phyloP scores from a whole-genome alignment of 2,113 vertebrate species.

The Caloenas nicobarica region DNA sequence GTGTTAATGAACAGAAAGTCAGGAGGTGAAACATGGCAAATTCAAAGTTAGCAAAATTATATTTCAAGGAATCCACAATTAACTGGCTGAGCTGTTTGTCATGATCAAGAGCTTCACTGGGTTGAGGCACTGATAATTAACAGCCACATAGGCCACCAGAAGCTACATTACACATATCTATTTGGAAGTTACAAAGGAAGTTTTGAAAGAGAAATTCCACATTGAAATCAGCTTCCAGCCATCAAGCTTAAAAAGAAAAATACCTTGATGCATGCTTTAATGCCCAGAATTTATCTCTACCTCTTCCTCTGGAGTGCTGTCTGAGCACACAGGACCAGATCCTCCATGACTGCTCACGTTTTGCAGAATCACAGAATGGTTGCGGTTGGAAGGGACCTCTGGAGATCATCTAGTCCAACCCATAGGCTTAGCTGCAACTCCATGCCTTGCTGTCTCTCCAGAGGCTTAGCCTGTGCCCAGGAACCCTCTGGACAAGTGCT shows the following conservation, averaged over 20 bases:
- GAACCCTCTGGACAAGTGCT: neutral
- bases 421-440: neutral
- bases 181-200: neutral
- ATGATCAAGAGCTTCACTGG: neutral
- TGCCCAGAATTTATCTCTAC: neutral
- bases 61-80: neutral
- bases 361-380: neutral
- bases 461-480: neutral
- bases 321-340: neutral
- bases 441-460: fast-evolving
- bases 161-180: too few species aligned
- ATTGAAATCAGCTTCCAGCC: neutral
- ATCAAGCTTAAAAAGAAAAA: neutral
- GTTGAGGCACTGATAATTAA: neutral
- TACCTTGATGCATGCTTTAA: fast-evolving
- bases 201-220: neutral
- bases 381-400: too few species aligned
- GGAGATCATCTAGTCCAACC: too few species aligned
- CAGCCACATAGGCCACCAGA: neutral
- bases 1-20: neutral
- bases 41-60: neutral
- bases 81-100: neutral
- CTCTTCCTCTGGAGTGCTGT: neutral
- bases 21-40: neutral
- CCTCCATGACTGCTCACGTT: fast-evolving